Evolutionary conservation across 2,888 invertebrate genomes (phyloP).

Genomic region (Agrochola litura): DNA sequence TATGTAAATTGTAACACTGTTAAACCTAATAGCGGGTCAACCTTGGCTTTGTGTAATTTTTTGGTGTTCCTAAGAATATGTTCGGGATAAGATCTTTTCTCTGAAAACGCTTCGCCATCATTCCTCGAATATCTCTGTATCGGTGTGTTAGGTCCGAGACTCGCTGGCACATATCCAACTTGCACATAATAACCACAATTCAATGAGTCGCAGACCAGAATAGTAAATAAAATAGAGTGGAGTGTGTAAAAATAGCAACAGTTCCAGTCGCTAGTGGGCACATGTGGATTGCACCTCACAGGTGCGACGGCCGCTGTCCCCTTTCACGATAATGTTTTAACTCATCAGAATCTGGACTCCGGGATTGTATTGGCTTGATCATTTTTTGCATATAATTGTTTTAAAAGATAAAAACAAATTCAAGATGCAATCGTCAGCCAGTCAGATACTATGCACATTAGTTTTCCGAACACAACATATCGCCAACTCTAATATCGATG

Average conservation of each 20-base stretch:
- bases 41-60: constrained; percentile 77
- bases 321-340: constrained; percentile 69
- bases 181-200: constrained; percentile 91
- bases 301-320: constrained; percentile 87
- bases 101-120: constrained; percentile 82
- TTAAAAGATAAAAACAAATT: background rate
- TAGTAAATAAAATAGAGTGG: constrained; percentile 90
- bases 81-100: constrained; percentile 75
- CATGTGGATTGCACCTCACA: constrained; percentile 87
- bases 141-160: constrained; percentile 85
- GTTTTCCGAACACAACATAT: constrained; percentile 62
- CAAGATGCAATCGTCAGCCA: constrained; percentile 22
- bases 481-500: constrained; percentile 73
- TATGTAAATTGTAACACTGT: constrained; percentile 46
- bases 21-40: constrained; percentile 68
- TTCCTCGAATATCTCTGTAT: constrained; percentile 88
- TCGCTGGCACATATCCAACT: constrained; percentile 88
- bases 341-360: constrained; percentile 11
- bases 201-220: constrained; percentile 90
- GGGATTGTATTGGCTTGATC: constrained; percentile 9
- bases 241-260: constrained; percentile 88
- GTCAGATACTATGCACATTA: constrained; percentile 27
- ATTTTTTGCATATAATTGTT: background rate
- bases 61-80: constrained; percentile 70
- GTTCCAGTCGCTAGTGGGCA: constrained; percentile 87